These are phyloP conservation scores for Toxostoma redivivum DNA, from an alignment of 2,113 vertebrate genomes.

Conservation along the genomic window DNA sequence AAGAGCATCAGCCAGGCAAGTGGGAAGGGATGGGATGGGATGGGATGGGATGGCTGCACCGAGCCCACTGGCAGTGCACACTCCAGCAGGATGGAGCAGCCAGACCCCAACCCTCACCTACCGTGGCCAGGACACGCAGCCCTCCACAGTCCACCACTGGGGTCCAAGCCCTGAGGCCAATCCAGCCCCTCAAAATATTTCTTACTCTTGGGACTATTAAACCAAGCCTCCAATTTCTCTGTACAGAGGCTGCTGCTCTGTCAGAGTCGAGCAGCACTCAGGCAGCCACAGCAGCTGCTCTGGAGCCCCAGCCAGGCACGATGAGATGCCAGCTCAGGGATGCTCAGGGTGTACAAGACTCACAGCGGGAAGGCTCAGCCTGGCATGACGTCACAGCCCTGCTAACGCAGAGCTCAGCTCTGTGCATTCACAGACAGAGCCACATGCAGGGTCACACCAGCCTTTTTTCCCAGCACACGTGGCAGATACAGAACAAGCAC, in stretches of 20 bases:
- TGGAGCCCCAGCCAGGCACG: accelerated
- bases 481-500: neutral
- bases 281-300: accelerated
- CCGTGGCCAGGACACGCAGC: accelerated
- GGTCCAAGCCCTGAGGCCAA: neutral
- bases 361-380: neutral
- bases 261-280: accelerated
- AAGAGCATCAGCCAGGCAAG: neutral
- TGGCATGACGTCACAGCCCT: neutral
- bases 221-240: neutral
- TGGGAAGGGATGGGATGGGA: neutral
- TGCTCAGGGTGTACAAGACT: neutral
- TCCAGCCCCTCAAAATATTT: neutral
- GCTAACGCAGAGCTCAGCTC: neutral
- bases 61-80: accelerated
- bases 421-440: neutral
- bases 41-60: neutral
- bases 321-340: neutral
- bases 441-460: neutral
- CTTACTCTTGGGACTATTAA: neutral
- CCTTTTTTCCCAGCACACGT: neutral
- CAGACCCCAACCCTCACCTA: accelerated
- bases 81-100: neutral
- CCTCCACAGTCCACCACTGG: accelerated
- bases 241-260: accelerated